Base-by-base conservation (phyloP, 1,140 invertebrate species). In the Drosophila melanica region DNA sequence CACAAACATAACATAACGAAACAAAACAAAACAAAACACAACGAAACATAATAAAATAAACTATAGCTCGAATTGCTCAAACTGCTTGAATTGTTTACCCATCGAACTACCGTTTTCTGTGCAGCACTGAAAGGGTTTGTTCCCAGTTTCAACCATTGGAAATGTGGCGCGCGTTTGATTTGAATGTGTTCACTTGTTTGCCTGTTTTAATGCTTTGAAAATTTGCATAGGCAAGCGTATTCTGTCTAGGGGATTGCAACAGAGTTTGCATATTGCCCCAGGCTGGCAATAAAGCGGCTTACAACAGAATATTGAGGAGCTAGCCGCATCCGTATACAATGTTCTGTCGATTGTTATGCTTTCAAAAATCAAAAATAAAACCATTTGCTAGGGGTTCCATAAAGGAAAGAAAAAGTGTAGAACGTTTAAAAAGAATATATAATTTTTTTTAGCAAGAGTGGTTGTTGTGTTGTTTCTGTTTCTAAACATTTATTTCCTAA, bases 211-310 rank as follows among this genome's bases (percentile, higher is more conserved):
- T 55, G 42, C 51, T 60, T 58, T 53, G 39, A 50, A 55, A 71
- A 86, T 85, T 85, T 85, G 81, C 81, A 85, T 85, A 85, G 81
- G 81, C 78, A 81, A 86, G 66, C 81, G 63, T 64, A 65, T 69
- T 51, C 55, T 58, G 69, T 75, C 74, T 63, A 50, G 81, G 81
- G 78, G 63, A 55, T 86, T 66, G 47, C 58, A 62, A 64, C 33
- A 45, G 58, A 75, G 65, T 85, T 81, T 75, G 81, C 81, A 85
- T 86, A 85, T 77, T 70, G 63, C 62, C 75, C 55, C 50, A 50
- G 60, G 50, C 50, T 11, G 55, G 41, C 55, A 58, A 58, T 58
- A 58, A 58, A 58, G 55, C 55, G 55, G 55, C 55, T 58, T 58
- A 58, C 55, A 33, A 30, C 41, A 18, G 41, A 58, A 58, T 58